Evolutionary conservation across 1,140 invertebrate species (phyloP), one percentile per base, ranked within the genome.

Genomic region (Adoxophyes honmai): DNA sequence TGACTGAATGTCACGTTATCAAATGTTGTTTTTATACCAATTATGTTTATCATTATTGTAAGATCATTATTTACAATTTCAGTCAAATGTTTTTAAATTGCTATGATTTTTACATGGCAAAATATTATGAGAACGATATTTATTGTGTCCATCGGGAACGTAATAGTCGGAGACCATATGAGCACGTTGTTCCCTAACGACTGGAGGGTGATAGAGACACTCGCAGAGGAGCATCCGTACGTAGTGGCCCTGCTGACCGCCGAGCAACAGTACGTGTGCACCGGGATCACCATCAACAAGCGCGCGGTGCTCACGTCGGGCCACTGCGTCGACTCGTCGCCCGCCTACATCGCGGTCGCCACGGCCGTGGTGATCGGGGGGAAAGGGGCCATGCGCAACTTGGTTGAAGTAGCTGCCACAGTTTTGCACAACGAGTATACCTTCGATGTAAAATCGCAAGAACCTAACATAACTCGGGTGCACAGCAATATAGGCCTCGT

Each of bases 401-500:
- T 80, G 10, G 59, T 73, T 14, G 34, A 66, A 18, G 59, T 85
- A 28, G 62, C 68, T 9, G 63, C 52, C 14, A 61, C 72, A 10
- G 67, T 42, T 55, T 21, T 73, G 28, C 75, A 79, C 37, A 55
- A 14, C 28, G 75, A 78, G 37, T 83, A 75, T 53, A 61, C 53
- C 14, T 73, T 70, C 13, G 64, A 72, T 37, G 5, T 73, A 14
- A 62, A 62, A n/a, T n/a, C n/a, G 33, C 44, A 56, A 13, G 44
- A 70, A 15, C 51, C 57, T 34, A 69, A 73, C 52, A 35, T 70
- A 11, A 64, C 63, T 1, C 48, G 34, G 53, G 73, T 81, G 63
- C 68, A 78, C 34, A 82, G 65, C 34, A 81, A 85, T 34, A 73
- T 85, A 8, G 81, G 72, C 9, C 57, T 85, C 6, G 66, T 81